Percentiles rank a stretch among this genome's conserved stretches.
phyloP scores from a whole-genome alignment of 2,888 invertebrate genomes.

The Meta bourneti region DNA sequence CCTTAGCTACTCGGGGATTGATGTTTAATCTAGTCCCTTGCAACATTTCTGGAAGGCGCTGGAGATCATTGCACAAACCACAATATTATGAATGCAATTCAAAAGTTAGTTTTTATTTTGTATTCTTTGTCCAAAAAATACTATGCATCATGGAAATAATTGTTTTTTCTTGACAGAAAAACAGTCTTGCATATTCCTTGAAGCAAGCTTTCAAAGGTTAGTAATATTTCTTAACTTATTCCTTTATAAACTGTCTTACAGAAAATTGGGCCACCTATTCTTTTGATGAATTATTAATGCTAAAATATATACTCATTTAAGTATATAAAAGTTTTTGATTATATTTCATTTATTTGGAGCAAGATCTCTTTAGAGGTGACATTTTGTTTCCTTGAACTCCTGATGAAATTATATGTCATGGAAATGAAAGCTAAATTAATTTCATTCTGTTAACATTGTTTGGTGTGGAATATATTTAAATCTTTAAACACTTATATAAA shows the following conservation, averaged over 20 bases:
- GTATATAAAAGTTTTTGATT: too few species aligned
- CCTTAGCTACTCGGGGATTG: conserved; percentile 59
- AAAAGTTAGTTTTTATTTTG: conserved; percentile 67
- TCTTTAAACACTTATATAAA: too few species aligned
- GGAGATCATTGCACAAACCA: conserved; percentile 81
- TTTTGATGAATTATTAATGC: neutral
- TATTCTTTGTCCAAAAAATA: neutral
- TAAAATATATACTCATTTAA: too few species aligned
- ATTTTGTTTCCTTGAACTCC: too few species aligned
- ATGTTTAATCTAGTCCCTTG: conserved; percentile 67
- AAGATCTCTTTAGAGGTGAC: too few species aligned
- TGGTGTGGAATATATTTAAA: too few species aligned
- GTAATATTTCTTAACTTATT: neutral
- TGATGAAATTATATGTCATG: too few species aligned
- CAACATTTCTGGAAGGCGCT: conserved; percentile 71
- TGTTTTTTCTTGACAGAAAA: conserved; percentile 40
- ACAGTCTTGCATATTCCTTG: conserved; percentile 13
- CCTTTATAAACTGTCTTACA: neutral
- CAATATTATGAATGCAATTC: conserved; percentile 79
- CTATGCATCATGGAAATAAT: neutral
- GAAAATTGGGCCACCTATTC: neutral
- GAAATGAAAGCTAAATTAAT: too few species aligned
- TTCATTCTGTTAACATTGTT: too few species aligned
- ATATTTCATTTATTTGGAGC: too few species aligned
- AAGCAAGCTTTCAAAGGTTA: conserved; percentile 57